These are phyloP conservation scores for Odobenus rosmarus DNA, from an alignment of 2,113 vertebrate species.

Conservation along the genomic window DNA sequence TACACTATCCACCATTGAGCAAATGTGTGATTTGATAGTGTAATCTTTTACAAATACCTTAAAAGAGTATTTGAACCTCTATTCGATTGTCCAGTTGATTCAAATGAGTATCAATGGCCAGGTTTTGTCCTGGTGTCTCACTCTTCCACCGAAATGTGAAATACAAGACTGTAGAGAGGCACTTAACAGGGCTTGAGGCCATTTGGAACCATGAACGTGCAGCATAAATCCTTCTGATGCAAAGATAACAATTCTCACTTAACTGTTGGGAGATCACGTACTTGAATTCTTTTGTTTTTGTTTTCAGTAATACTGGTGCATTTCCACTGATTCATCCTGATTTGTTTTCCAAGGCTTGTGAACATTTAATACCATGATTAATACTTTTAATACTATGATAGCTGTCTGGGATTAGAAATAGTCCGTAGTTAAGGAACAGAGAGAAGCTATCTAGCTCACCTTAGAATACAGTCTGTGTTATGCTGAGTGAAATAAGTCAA, in stretches of 20 bases:
- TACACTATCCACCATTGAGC: background rate
- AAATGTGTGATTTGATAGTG: background rate
- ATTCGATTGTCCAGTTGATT: background rate
- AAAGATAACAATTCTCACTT: background rate
- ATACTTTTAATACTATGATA: background rate
- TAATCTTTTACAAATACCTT: constrained; percentile 5
- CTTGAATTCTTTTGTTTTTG: background rate
- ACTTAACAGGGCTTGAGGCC: background rate
- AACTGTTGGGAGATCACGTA: background rate
- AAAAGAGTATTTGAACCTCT: background rate
- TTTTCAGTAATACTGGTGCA: background rate
- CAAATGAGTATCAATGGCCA: background rate
- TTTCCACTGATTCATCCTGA: background rate
- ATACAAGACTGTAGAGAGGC: background rate
- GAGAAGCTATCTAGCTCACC: background rate
- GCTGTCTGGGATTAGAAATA: background rate
- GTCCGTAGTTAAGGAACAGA: background rate
- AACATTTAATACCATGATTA: background rate
- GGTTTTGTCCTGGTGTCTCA: background rate
- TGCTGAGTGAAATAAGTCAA: too few species aligned
- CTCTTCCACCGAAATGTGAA: background rate
- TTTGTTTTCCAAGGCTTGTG: background rate
- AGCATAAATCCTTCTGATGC: background rate
- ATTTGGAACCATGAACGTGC: background rate
- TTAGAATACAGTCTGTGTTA: background rate